Evolutionary conservation across 2,888 invertebrate species (phyloP).

Genomic region (Eupithecia dodoneata): DNA sequence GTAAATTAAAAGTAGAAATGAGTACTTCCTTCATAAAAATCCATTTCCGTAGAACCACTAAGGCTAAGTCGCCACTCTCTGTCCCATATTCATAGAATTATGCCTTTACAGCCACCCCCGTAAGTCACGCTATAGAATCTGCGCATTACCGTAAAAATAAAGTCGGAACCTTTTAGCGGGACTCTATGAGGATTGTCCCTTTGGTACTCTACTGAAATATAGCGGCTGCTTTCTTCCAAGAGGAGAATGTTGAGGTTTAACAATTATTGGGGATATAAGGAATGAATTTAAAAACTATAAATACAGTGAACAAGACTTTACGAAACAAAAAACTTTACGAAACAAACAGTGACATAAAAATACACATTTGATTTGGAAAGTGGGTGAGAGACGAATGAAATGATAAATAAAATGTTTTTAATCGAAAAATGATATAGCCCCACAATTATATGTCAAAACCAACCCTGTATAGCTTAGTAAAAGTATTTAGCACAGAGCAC

Average conservation of each 20-base stretch:
- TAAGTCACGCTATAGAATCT: constrained; percentile 59
- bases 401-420: background rate
- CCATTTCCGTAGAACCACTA: background rate
- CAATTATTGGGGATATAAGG: background rate
- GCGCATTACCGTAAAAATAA: constrained; percentile 75
- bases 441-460: background rate
- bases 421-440: background rate
- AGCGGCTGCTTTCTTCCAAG: background rate
- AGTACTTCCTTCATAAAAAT: background rate
- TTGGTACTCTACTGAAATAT: background rate
- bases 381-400: background rate
- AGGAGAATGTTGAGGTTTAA: background rate
- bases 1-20: background rate
- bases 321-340: background rate
- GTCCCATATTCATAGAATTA: constrained; percentile 49
- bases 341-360: background rate
- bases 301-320: background rate
- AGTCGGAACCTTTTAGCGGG: constrained; percentile 67
- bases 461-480: background rate
- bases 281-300: background rate
- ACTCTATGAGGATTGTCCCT: constrained; percentile 60
- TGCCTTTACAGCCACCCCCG: constrained; percentile 54
- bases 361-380: background rate
- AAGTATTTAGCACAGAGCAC: constrained; percentile 7
- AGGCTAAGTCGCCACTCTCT: background rate